A percentile compares a stretch with the other conserved stretches of the same genome.
phyloP scores from a whole-genome alignment of 2,888 invertebrate genomes.

The Steinernema carpocapsae region DNA sequence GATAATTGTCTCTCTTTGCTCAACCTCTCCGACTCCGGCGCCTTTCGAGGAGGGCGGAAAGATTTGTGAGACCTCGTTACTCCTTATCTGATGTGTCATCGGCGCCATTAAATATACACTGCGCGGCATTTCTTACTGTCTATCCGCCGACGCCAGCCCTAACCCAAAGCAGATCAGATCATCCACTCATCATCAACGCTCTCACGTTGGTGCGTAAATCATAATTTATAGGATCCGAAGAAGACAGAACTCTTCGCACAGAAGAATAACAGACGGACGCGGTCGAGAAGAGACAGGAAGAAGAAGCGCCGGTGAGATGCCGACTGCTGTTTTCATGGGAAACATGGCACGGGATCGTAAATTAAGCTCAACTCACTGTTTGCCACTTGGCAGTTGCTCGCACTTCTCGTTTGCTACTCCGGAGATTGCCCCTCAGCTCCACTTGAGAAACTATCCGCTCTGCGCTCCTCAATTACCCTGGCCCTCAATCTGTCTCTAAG shows the following conservation, averaged over 20 bases:
- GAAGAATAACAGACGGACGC: background rate
- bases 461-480: background rate
- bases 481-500: background rate
- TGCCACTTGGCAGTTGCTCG: conserved; percentile 25
- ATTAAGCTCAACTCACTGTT: conserved; percentile 30
- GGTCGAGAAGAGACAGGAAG: background rate
- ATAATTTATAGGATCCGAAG: conserved; percentile 22
- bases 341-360: conserved; percentile 24
- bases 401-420: conserved; percentile 31
- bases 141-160: conserved; percentile 8
- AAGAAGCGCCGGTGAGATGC: background rate
- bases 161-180: background rate
- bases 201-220: conserved; percentile 35
- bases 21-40: conserved; percentile 28
- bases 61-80: conserved; percentile 31
- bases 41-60: conserved; percentile 21
- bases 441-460: conserved; percentile 25
- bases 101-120: conserved; percentile 33
- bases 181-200: conserved; percentile 7
- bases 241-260: background rate
- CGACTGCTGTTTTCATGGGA: conserved; percentile 27
- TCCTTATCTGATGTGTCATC: conserved; percentile 29
- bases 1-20: conserved; percentile 32
- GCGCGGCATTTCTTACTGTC: conserved; percentile 31
- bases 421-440: conserved; percentile 18